These are phyloP conservation scores for Thalassarche chlororhynchos DNA, from an alignment of 2,113 vertebrate genomes.

Conservation along the genomic window DNA sequence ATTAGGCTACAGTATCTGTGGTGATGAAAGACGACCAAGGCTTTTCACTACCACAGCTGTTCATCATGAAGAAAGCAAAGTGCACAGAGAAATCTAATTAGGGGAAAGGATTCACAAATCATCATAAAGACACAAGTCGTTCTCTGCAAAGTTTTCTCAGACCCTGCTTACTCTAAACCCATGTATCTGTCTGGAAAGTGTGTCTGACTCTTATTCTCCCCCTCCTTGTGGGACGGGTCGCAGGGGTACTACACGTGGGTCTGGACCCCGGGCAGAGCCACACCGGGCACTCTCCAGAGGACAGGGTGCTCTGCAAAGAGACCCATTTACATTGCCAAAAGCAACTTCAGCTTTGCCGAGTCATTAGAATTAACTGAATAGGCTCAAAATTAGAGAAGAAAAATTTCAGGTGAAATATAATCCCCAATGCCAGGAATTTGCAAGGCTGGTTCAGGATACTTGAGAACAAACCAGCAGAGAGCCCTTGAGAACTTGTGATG, in stretches of 20 bases:
- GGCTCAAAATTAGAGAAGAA: neutral
- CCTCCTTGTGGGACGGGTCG: fast-evolving
- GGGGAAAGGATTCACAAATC: neutral
- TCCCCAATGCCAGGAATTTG: neutral
- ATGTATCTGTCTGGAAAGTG: fast-evolving
- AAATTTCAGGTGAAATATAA: neutral
- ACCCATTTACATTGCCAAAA: neutral
- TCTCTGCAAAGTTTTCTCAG: neutral
- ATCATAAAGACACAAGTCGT: neutral
- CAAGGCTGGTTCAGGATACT: neutral
- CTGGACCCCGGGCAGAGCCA: neutral
- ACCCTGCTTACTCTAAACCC: neutral
- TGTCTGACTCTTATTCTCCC: neutral
- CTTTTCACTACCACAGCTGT: neutral
- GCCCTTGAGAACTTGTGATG: neutral
- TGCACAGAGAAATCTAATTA: neutral
- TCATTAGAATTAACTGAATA: neutral
- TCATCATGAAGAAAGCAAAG: neutral
- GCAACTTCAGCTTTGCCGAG: neutral
- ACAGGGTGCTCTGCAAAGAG: neutral
- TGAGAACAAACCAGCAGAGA: neutral
- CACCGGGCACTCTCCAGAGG: neutral
- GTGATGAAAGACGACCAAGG: neutral
- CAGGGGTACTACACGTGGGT: fast-evolving
- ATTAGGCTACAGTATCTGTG: neutral